phyloP scores from a whole-genome alignment of 1,140 invertebrate genomes.

The Subanguina moxae region DNA sequence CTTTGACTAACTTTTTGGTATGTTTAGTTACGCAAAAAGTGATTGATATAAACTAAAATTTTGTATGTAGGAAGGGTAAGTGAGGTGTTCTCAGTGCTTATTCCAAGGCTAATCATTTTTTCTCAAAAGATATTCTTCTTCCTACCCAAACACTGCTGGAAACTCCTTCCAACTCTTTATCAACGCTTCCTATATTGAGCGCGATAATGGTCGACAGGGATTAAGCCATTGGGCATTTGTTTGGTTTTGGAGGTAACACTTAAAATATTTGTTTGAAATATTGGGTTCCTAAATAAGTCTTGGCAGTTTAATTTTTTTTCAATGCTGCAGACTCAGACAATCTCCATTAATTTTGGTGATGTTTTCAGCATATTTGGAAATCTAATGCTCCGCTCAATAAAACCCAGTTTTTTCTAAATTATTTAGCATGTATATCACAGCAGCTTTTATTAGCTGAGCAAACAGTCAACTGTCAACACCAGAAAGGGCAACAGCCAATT shows the following conservation, averaged over 20 bases:
- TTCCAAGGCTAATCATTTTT: conserved; percentile 15
- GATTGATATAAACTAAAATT: not conserved
- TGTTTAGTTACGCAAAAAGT: conserved; percentile 7
- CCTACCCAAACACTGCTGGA: conserved; percentile 50
- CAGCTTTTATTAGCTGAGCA: too few species aligned
- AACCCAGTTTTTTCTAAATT: too few species aligned
- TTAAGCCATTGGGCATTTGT: conserved; percentile 44
- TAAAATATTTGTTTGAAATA: too few species aligned
- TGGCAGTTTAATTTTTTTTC: too few species aligned
- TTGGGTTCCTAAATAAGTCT: too few species aligned
- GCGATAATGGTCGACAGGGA: conserved; percentile 25
- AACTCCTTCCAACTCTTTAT: conserved; percentile 43
- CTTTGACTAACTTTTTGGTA: conserved; percentile 32
- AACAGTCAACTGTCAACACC: too few species aligned
- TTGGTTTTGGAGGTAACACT: conserved; percentile 41
- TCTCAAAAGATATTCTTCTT: conserved; percentile 52
- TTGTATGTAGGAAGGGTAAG: not conserved
- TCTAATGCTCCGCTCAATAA: too few species aligned
- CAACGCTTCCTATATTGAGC: conserved; percentile 43
- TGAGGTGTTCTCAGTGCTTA: not conserved
- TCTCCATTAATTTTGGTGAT: too few species aligned
- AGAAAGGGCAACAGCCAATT: too few species aligned
- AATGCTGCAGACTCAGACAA: too few species aligned
- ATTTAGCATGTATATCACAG: too few species aligned
- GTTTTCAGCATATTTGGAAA: too few species aligned